phyloP scores from a whole-genome alignment of 2,113 vertebrate species.

The Leucopsar rothschildi region DNA sequence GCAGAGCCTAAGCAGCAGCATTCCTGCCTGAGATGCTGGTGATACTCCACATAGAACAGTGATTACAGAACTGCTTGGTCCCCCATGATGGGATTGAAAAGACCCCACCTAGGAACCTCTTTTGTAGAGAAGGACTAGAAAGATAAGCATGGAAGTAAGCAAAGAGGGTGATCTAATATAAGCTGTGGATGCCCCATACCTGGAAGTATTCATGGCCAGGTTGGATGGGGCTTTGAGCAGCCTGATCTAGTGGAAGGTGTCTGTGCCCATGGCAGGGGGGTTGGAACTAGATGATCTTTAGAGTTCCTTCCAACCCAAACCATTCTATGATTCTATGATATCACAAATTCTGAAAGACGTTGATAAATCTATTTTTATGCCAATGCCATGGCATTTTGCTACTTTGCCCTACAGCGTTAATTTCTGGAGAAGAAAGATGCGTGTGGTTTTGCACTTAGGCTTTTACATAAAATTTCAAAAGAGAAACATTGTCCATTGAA shows the following conservation, averaged over 20 bases:
- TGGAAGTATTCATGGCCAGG: neutral
- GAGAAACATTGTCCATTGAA: neutral
- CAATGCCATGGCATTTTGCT: neutral
- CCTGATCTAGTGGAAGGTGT: neutral
- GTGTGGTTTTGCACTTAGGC: neutral
- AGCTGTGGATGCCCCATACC: neutral
- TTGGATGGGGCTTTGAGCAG: neutral
- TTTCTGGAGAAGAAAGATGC: neutral
- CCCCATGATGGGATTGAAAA: neutral
- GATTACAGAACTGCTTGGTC: neutral
- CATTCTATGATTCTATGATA: neutral
- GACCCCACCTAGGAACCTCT: neutral
- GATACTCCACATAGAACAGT: accelerated
- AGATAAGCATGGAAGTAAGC: neutral
- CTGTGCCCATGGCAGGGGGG: neutral
- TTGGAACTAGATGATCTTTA: neutral
- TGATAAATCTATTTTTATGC: neutral
- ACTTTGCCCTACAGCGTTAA: neutral
- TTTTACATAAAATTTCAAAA: neutral
- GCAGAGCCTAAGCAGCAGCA: neutral
- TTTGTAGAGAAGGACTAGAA: neutral
- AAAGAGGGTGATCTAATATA: neutral
- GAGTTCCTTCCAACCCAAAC: neutral
- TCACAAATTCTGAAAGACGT: neutral
- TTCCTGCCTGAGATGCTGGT: neutral